phyloP scores from a whole-genome alignment of 2,888 invertebrate species.

The Bombylius major region DNA sequence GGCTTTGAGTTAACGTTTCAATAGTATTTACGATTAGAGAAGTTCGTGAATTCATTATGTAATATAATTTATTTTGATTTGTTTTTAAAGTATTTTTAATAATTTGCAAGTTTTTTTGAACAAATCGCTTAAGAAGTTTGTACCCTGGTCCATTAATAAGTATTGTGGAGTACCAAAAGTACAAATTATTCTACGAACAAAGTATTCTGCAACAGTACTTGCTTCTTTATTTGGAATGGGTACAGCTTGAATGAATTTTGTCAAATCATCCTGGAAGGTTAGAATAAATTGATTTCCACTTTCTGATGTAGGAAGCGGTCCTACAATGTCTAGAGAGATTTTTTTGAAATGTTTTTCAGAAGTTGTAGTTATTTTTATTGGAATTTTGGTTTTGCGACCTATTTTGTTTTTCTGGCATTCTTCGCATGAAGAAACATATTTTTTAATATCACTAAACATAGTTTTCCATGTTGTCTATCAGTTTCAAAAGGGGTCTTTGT shows the following conservation, averaged over 20 bases:
- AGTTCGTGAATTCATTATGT: too few species aligned
- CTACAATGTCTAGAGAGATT: not conserved
- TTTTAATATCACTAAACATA: constrained; percentile 8
- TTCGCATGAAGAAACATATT: not conserved
- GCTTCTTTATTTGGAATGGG: too few species aligned
- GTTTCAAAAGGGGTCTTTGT: too few species aligned
- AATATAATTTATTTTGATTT: too few species aligned
- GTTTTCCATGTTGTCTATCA: not conserved
- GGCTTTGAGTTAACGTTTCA: too few species aligned
- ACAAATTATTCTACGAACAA: not conserved
- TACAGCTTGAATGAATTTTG: not conserved
- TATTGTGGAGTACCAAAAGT: not conserved
- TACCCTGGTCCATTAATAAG: not conserved
- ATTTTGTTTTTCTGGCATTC: constrained; percentile 4
- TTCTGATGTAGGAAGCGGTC: not conserved
- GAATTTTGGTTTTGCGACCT: not conserved
- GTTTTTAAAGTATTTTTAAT: not conserved
- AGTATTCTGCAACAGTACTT: too few species aligned
- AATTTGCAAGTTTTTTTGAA: constrained; percentile 15
- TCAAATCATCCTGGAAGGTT: not conserved
- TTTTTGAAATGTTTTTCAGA: not conserved
- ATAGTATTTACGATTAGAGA: too few species aligned
- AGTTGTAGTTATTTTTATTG: constrained; percentile 7
- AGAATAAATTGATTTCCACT: constrained; percentile 1
- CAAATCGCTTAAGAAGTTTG: not conserved